Base-by-base conservation (phyloP, 2,113 vertebrate species). In the Accipiter cooperii region DNA sequence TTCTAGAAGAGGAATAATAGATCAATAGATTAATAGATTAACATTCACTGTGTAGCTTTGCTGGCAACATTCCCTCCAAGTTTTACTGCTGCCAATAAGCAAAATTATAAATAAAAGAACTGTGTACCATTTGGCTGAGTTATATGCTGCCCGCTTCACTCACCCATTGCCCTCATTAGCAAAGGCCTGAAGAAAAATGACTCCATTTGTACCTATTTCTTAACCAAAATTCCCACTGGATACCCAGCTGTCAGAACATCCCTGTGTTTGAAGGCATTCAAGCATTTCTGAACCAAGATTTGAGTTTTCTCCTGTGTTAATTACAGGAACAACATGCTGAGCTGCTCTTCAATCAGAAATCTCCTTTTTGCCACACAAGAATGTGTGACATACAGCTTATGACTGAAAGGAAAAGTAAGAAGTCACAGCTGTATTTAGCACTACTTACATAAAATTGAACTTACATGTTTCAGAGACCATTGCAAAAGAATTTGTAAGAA, bases 81-180 rank as follows among this genome's bases (percentile, higher is more conserved):
- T 82, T 94, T 87, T 88, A 77, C 78, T 85, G 49, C 68, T 94
- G 81, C 42, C 68, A 65, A 17, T 76, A 86, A 91, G 54, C 74
- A 93, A 94, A 92, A 61, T 82, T 85, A 79, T 54, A 90, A 94
- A 87, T 80, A 84, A 87, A 92, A 90, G 84, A 90, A 81, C 78
- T 51, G 20, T 51, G 57, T 64, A 60, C 82, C 80, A 87, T 84
- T 94, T 94, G 57, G 38, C 38, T 84, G 91, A 93, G 70, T 88
- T 91, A 93, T 63, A 47, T 61, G 34, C 51, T 46, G 38, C 51
- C 54, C 9, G 3, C 16, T 73, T 91, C 75, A 87, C 66, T 95
- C 71, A 95, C 61, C 66, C 81, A 63, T 84, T 95, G 91, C 89
- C 84, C 81, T 96, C 83, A 94, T 95, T 95, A 97, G 92, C 51